Percentiles rank a stretch among this genome's conserved stretches.
phyloP scores from a whole-genome alignment of 2,113 vertebrate genomes.

The Periophthalmus modestus region DNA sequence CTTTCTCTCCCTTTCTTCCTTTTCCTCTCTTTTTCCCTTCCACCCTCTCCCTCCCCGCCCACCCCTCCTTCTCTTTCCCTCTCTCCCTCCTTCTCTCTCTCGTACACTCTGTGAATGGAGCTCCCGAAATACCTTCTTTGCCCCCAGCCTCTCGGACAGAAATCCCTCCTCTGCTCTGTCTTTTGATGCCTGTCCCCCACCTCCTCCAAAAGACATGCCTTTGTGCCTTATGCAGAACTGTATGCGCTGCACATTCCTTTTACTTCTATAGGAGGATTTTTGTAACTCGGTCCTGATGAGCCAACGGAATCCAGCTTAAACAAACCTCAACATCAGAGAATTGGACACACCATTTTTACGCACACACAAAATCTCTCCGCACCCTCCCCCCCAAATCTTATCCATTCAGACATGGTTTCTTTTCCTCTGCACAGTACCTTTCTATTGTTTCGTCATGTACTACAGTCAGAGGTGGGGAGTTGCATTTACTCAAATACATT shows the following conservation, averaged over 20 bases:
- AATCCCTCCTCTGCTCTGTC: slow-evolving; percentile 74
- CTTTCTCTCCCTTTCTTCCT: no score
- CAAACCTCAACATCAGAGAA: slow-evolving; percentile 77
- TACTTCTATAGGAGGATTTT: slow-evolving; percentile 79
- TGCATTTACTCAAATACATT: background rate
- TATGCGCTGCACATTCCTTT: slow-evolving; percentile 80
- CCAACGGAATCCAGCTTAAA: slow-evolving; percentile 80
- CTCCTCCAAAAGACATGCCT: slow-evolving; percentile 76
- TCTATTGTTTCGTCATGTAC: slow-evolving; percentile 5
- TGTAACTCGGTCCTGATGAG: slow-evolving; percentile 75
- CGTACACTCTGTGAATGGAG: slow-evolving; percentile 46
- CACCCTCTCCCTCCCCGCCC: background rate
- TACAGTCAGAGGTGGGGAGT: background rate
- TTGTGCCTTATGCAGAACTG: slow-evolving; percentile 78
- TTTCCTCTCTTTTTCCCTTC: background rate
- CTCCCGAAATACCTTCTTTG: slow-evolving; percentile 71
- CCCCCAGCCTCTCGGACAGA: slow-evolving; percentile 70
- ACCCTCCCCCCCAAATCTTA: slow-evolving; percentile 17
- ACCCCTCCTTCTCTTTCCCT: slow-evolving; percentile 5
- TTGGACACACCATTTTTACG: slow-evolving; percentile 52
- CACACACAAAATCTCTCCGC: slow-evolving; percentile 19
- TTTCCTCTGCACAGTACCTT: slow-evolving; percentile 29
- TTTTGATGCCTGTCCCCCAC: slow-evolving; percentile 75
- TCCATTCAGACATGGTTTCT: slow-evolving; percentile 13
- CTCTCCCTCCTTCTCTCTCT: background rate